Conservation (phyloP, 2,888 invertebrate genomes). For the Tromatobia lineatoria region DNA sequence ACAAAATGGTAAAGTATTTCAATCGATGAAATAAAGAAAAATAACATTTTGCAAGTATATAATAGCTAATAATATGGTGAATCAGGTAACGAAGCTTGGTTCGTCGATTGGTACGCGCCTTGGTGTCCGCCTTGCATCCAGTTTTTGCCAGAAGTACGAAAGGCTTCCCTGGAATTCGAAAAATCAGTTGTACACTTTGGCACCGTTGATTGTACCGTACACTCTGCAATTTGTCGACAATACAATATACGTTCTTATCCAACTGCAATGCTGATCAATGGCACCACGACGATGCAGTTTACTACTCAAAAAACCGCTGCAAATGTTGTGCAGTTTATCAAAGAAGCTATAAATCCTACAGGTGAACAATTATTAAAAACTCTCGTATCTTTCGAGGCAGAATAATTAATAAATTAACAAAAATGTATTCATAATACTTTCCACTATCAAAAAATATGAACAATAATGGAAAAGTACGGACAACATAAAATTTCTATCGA, state of each 20-base stretch:
- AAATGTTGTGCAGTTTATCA: slow-evolving; percentile 89
- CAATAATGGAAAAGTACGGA: no score
- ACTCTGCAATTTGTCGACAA: slow-evolving; percentile 87
- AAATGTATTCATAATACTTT: no score
- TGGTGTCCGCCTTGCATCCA: slow-evolving; percentile 93
- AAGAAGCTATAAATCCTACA: slow-evolving; percentile 87
- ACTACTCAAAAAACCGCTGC: slow-evolving; percentile 88
- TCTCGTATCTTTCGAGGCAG: background rate
- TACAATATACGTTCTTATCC: slow-evolving; percentile 90
- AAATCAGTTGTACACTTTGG: slow-evolving; percentile 87
- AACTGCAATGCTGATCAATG: slow-evolving; percentile 90
- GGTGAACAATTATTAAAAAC: slow-evolving; percentile 80
- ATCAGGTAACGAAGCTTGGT: slow-evolving; percentile 86
- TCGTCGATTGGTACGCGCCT: slow-evolving; percentile 92
- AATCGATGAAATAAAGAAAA: background rate
- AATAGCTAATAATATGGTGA: slow-evolving; percentile 57
- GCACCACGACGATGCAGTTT: slow-evolving; percentile 86
- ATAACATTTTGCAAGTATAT: slow-evolving; percentile 25
- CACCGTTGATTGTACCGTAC: slow-evolving; percentile 90
- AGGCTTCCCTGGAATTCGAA: slow-evolving; percentile 87
- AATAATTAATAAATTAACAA: no score
- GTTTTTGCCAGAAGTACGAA: slow-evolving; percentile 89
- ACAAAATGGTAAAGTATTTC: slow-evolving; percentile 70
- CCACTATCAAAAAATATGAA: no score
- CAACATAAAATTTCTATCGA: no score